These are phyloP conservation scores for Saxidomus purpurata DNA, from an alignment of 1,140 invertebrate genomes.

Conservation along the genomic window DNA sequence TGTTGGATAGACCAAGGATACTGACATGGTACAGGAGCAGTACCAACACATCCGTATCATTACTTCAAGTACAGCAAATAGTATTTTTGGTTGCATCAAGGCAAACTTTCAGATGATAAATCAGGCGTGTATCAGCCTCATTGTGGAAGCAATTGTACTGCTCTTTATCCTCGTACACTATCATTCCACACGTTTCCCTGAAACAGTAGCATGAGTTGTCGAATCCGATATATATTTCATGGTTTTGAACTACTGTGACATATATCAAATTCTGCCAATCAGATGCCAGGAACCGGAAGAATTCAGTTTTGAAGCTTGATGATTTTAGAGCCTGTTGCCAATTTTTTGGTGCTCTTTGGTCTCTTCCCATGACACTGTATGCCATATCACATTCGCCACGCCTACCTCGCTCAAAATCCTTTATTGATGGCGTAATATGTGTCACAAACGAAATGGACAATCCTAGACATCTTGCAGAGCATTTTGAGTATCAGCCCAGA, in stretches of 20 bases:
- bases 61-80: too few relatives aligned
- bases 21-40: too few relatives aligned
- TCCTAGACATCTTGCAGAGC: background rate
- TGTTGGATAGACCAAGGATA: too few relatives aligned
- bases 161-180: too few relatives aligned
- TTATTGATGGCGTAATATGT: conserved; percentile 50
- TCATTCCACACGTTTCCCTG: too few relatives aligned
- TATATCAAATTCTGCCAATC: conserved; percentile 22
- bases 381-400: background rate
- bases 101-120: too few relatives aligned
- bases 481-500: background rate
- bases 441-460: conserved; percentile 37
- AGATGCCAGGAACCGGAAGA: conserved; percentile 26
- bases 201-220: background rate
- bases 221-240: background rate
- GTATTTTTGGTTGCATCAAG: too few relatives aligned
- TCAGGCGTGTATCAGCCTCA: too few relatives aligned
- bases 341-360: background rate
- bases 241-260: too few relatives aligned
- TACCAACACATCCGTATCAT: too few relatives aligned
- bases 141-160: too few relatives aligned
- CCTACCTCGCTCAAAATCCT: conserved; percentile 12
- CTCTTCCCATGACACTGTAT: background rate
- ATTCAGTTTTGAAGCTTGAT: conserved; percentile 28
- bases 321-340: conserved; percentile 42